phyloP scores from a whole-genome alignment of 2,888 invertebrate species.

The Pammene aurita region DNA sequence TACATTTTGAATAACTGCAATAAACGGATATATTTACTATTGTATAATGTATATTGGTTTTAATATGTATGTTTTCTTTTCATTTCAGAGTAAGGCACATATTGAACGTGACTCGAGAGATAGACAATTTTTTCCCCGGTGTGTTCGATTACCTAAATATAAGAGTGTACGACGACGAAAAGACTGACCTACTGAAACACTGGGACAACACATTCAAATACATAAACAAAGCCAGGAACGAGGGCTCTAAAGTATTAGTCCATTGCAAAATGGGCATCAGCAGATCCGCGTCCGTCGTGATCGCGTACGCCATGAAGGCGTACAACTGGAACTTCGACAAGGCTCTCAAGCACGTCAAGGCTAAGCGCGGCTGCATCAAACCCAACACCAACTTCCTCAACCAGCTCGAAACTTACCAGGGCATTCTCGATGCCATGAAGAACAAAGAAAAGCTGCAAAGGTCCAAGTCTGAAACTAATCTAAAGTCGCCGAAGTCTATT shows the following conservation, averaged over 20 bases:
- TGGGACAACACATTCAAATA: constrained; percentile 99
- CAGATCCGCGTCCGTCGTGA: constrained; percentile 98
- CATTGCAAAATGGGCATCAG: constrained; percentile 99
- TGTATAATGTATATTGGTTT: neutral
- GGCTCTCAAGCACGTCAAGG: constrained; percentile 94
- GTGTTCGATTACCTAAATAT: constrained; percentile 98
- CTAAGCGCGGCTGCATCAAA: constrained; percentile 95
- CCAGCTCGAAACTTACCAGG: constrained; percentile 98
- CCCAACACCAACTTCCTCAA: constrained; percentile 97
- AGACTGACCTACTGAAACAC: constrained; percentile 97
- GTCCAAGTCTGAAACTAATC: constrained; percentile 96
- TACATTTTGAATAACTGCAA: no score
- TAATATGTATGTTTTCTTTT: constrained; percentile 56
- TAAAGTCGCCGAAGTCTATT: constrained; percentile 87
- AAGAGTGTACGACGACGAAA: constrained; percentile 98
- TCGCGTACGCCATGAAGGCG: constrained; percentile 99
- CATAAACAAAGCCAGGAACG: constrained; percentile 94
- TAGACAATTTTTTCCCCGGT: constrained; percentile 99
- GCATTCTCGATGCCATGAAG: constrained; percentile 97
- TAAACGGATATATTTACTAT: no score
- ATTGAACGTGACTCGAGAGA: constrained; percentile 98
- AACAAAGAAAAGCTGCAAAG: constrained; percentile 96
- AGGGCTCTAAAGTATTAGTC: constrained; percentile 96
- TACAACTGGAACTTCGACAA: constrained; percentile 96
- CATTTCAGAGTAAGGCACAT: constrained; percentile 96